Evolutionary conservation across 1,140 invertebrate genomes (phyloP), one percentile per base, ranked within the genome.

Genomic region (Papilio helenus): DNA sequence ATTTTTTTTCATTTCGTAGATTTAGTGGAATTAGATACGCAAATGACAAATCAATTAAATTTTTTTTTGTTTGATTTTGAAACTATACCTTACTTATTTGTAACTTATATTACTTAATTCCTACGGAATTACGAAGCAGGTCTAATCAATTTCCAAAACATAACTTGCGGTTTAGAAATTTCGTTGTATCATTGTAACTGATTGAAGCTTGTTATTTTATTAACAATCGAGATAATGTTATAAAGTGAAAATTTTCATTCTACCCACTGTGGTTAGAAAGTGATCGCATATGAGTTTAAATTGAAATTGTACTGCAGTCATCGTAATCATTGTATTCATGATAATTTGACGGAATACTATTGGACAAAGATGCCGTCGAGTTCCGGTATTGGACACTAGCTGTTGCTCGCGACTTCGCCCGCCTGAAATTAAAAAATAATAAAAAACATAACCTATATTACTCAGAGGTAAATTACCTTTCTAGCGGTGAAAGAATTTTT

Each of bases 121-220:
- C 23, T 16, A 34, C 61, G 26, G 14, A 3, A 68, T 29, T 12
- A 29, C 9, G 12, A 26, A 65, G 58, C 23, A 26, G 58, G 2
- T 5, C 61, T 68, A 68, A 34, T 68, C 26, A 29, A 68, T 68
- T 68, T 68, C 23, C 61, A 26, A 29, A 29, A 29, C 26, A 29
- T 29, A 68, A 68, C 58, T 65, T 68, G 61, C 26, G 61, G 61
- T 34, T 34, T 68, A 68, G 26, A 29, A 68, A 29, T 68, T 29
- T 29, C 12, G 14, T 14, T 9, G 58, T 29, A 68, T 68, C 61
- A 68, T 68, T 68, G 26, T 68, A 34, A 29, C 61, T 68, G 61
- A 68, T 68, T 68, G 18, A 68, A 65, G 58, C 58, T 23, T 65
- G 58, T 51, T 16, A 51, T 51, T 16, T 3, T 68, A 68, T 29